Percentiles rank a stretch among this genome's conserved stretches.
Evolutionary conservation across 2,888 invertebrate genomes (phyloP).

Genomic region (Micropterix aruncella): DNA sequence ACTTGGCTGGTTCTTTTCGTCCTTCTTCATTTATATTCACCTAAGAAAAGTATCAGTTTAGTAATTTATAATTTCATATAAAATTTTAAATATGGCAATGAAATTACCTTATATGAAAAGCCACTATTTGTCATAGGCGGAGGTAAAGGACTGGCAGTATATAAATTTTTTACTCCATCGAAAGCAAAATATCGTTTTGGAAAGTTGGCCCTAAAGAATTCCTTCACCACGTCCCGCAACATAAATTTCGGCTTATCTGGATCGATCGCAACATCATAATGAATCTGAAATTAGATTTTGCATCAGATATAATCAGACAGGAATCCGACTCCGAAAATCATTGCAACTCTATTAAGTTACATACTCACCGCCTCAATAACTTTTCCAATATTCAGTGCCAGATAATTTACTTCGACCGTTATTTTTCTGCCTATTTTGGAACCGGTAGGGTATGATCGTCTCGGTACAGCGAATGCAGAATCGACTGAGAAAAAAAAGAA

Average conservation of each 20-base stretch:
- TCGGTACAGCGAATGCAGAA: not conserved
- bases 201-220: slow-evolving; percentile 21
- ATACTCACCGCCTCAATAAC: not conserved
- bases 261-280: slow-evolving; percentile 69
- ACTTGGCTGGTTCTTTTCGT: not conserved
- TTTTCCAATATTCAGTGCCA: not conserved
- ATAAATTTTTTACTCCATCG: slow-evolving; percentile 23
- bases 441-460: not conserved
- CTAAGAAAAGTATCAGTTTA: not conserved
- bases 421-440: not conserved
- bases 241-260: slow-evolving; percentile 58
- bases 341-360: no score
- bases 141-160: not conserved
- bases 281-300: slow-evolving; percentile 45
- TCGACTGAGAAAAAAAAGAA: no score
- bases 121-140: not conserved
- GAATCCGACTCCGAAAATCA: no score
- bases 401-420: not conserved
- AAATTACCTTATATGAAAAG: no score
- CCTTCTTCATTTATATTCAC: not conserved
- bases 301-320: no score
- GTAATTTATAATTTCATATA: no score
- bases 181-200: slow-evolving; percentile 43
- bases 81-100: no score
- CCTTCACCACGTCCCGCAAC: slow-evolving; percentile 32